These are phyloP conservation scores for Podotricha telesiphe DNA, from an alignment of 2,888 invertebrate species.

Conservation along the genomic window DNA sequence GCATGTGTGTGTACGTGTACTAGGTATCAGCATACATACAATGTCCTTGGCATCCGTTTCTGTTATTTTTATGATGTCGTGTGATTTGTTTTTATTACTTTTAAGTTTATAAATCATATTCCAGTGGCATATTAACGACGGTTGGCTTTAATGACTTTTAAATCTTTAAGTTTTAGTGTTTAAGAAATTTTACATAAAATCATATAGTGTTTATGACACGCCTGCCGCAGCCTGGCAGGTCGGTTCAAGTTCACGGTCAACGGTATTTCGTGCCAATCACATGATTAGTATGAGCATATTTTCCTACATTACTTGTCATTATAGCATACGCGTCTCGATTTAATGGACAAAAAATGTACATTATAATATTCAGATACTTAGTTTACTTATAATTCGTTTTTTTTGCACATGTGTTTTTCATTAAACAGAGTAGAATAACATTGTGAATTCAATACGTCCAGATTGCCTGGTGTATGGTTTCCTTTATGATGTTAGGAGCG, in stretches of 20 bases:
- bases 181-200: not conserved
- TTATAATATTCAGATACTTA: not conserved
- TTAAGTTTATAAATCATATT: slow-evolving; percentile 11
- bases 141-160: not conserved
- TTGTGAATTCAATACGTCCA: too few species aligned
- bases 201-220: not conserved
- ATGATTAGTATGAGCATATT: not conserved
- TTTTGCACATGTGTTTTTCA: too few species aligned
- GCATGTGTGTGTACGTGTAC: too few species aligned
- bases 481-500: too few species aligned
- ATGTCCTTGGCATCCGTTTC: not conserved
- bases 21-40: too few species aligned
- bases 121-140: slow-evolving; percentile 12
- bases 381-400: not conserved
- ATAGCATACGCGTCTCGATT: not conserved
- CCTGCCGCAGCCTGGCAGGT: too few species aligned
- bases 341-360: not conserved
- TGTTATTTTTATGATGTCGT: slow-evolving; percentile 1
- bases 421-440: too few species aligned
- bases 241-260: slow-evolving; percentile 7
- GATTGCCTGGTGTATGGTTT: too few species aligned
- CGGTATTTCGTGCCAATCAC: not conserved
- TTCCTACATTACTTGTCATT: not conserved
- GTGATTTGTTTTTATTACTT: slow-evolving; percentile 15
- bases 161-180: slow-evolving; percentile 1